Base-by-base conservation (phyloP, 2,113 vertebrate genomes). In the Rhynchomys soricoides region DNA sequence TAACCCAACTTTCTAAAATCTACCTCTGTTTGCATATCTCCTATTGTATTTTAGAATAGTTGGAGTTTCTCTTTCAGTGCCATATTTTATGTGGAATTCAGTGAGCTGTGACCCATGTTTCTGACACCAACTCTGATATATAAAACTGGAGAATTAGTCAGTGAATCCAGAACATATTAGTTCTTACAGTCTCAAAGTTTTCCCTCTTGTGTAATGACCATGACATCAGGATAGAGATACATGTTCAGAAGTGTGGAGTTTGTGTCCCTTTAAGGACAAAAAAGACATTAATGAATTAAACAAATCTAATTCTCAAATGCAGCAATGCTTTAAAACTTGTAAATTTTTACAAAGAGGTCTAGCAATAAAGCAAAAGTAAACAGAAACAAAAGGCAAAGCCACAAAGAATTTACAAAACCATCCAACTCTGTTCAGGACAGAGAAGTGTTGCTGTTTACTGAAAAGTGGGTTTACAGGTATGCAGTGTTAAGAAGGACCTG, bases 341-440 rank as follows among this genome's bases (percentile, higher is more conserved):
- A 96, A 85, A 64, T 86, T 93, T 31, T 73, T 74, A 21, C 37
- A 50, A 94, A 91, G 78, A 89, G 5, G 90, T 93, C 29, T 3
- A 87, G 43, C 68, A 87, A 62, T 70, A 87, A 93, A 86, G 37
- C 59, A 82, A 96, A 96, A 95, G 68, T 66, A 95, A 82, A 26
- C 34, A 57, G 15, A 55, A 19, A 48, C 5, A 62, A 95, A 94
- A 93, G 6, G 16, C 43, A 90, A 89, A 89, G 37, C 40, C 75
- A 66, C 40, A 57, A 77, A 92, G 85, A 74, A 45, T 77, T 68
- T 85, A n/a, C 34, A 68, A 90, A 92, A 55, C 34, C 9, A 16
- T 40, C 26, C 90, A 15, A 3, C 45, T 85, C 22, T 31, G 19
- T 73, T 88, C 73, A 71, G 10, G 50, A 29, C 13, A 90, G 12